These are phyloP conservation scores for Sinelater perroti DNA, from an alignment of 2,888 invertebrate species.

Conservation along the genomic window DNA sequence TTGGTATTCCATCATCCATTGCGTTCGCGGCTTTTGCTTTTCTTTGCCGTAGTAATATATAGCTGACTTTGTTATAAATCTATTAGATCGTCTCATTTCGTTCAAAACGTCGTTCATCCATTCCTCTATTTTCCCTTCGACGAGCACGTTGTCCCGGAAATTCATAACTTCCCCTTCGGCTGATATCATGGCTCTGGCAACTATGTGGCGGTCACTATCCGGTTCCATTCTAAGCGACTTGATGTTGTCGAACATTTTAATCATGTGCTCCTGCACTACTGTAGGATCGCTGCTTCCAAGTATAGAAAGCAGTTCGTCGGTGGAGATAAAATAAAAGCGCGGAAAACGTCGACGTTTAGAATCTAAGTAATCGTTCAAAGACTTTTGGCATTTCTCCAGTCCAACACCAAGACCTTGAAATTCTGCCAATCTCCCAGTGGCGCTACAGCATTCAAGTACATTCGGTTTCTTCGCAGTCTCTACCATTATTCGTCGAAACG, in stretches of 20 bases:
- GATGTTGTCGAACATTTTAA: constrained; percentile 96
- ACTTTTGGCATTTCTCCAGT: constrained; percentile 90
- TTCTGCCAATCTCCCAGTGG: constrained; percentile 77
- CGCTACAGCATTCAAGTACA: constrained; percentile 81
- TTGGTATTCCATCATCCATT: constrained; percentile 90
- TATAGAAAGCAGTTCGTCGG: constrained; percentile 89
- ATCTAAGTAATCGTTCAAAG: constrained; percentile 88
- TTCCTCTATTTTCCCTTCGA: constrained; percentile 86
- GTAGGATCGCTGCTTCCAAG: constrained; percentile 85
- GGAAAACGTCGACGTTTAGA: constrained; percentile 89
- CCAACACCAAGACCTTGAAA: constrained; percentile 77
- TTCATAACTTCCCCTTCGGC: constrained; percentile 89
- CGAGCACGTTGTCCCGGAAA: constrained; percentile 74
- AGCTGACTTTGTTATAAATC: constrained; percentile 86
- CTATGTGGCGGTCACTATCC: constrained; percentile 71
- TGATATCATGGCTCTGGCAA: constrained; percentile 86
- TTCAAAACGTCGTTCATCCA: constrained; percentile 89
- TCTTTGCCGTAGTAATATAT: constrained; percentile 87
- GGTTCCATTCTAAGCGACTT: constrained; percentile 75
- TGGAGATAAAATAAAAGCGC: constrained; percentile 92
- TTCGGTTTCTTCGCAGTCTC: constrained; percentile 83
- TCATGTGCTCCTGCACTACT: constrained; percentile 92
- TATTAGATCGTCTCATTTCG: constrained; percentile 87
- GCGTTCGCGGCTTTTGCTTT: constrained; percentile 68
- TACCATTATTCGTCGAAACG: constrained; percentile 83